Conservation (phyloP, 2,113 vertebrate species). For the Ophiodon elongatus region DNA sequence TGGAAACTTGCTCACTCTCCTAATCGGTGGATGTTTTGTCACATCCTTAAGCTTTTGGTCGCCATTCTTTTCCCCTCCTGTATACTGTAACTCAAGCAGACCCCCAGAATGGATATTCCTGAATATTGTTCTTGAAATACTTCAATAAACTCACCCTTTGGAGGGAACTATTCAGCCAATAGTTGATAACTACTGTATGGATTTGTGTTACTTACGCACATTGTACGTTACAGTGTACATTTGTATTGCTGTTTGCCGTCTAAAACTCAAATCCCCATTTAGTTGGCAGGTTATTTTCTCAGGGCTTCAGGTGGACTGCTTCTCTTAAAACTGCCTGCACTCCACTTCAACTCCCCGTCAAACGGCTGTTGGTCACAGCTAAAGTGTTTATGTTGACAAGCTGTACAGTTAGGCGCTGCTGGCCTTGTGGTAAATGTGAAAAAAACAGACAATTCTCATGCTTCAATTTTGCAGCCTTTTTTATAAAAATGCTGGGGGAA, state of each 20-base stretch:
- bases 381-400: neutral
- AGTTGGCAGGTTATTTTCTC: neutral
- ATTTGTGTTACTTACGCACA: too few species aligned
- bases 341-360: neutral
- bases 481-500: neutral
- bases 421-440: neutral
- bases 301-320: too few species aligned
- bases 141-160: neutral
- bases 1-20: slow-evolving; percentile 2
- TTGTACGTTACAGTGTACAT: neutral
- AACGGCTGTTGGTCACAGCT: neutral
- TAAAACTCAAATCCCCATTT: neutral
- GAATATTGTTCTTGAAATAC: neutral
- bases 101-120: neutral
- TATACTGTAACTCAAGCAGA: neutral
- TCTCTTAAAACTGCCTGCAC: too few species aligned
- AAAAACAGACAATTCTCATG: neutral
- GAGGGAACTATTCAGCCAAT: too few species aligned
- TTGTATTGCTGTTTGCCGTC: neutral
- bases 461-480: neutral
- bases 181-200: too few species aligned
- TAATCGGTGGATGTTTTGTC: neutral
- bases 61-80: too few species aligned
- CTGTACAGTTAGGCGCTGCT: neutral
- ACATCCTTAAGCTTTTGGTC: neutral